These are phyloP conservation scores for Sinelater perroti DNA, from an alignment of 2,888 invertebrate species.

Conservation along the genomic window DNA sequence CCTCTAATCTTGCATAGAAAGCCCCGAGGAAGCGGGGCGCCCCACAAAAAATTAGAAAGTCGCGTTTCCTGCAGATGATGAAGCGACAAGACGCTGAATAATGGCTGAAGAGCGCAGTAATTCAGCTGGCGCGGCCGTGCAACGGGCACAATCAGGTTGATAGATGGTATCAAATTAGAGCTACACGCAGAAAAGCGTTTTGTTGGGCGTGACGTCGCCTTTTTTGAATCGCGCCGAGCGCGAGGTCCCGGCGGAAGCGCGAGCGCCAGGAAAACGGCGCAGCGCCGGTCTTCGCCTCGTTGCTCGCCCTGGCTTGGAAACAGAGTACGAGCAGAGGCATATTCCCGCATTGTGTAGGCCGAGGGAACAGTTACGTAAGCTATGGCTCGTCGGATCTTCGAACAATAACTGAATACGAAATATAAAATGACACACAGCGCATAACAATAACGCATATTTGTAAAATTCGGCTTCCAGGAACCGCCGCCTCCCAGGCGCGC, in stretches of 20 bases:
- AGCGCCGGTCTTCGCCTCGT: slow-evolving; percentile 25
- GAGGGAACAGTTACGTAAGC: slow-evolving; percentile 40
- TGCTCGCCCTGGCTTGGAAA: background rate
- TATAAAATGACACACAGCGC: slow-evolving; percentile 35
- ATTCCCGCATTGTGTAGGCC: slow-evolving; percentile 36
- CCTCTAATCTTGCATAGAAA: background rate
- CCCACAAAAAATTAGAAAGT: slow-evolving; percentile 8
- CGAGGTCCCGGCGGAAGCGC: no score
- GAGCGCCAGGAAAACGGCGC: slow-evolving; percentile 2
- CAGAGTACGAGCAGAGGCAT: slow-evolving; percentile 17
- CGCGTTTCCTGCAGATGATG: background rate
- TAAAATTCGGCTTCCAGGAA: slow-evolving; percentile 35
- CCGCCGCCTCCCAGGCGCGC: background rate
- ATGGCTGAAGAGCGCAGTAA: background rate
- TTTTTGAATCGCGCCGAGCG: slow-evolving; percentile 8
- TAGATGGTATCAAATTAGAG: slow-evolving; percentile 12
- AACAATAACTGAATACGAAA: slow-evolving; percentile 41
- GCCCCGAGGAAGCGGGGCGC: no score
- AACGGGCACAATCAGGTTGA: background rate
- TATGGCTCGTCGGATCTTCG: slow-evolving; percentile 33
- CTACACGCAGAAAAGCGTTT: slow-evolving; percentile 4
- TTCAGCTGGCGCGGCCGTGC: background rate
- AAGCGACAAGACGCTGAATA: slow-evolving; percentile 5
- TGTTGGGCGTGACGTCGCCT: slow-evolving; percentile 11
- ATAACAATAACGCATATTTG: slow-evolving; percentile 38